Conservation (phyloP, 2,797 vertebrate genomes). For the Trachops cirrhosus region DNA sequence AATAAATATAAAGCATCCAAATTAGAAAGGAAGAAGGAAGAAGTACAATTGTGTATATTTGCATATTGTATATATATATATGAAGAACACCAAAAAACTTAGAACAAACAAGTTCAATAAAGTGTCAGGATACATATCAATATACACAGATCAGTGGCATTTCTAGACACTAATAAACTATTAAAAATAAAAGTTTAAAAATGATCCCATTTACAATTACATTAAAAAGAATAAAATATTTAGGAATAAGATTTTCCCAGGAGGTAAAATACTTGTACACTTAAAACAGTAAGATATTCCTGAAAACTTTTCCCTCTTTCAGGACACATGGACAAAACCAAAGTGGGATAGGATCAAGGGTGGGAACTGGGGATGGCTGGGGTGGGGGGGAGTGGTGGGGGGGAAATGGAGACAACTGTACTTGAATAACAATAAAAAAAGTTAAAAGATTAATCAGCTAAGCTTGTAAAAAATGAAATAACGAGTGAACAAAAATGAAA, state of each 20-base stretch:
- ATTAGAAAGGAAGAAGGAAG: background rate
- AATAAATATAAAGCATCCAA: background rate
- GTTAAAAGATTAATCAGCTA: no score
- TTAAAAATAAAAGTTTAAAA: background rate
- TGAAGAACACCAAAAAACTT: background rate
- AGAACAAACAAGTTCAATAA: background rate
- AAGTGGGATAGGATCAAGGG: no score
- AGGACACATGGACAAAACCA: no score
- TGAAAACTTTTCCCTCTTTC: no score
- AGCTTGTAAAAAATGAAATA: no score
- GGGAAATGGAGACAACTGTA: no score
- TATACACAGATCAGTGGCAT: background rate
- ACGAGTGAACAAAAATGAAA: no score
- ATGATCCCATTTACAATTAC: background rate
- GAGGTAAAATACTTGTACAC: background rate
- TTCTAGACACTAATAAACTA: background rate
- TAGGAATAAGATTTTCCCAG: background rate
- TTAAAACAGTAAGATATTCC: background rate
- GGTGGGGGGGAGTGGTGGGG: no score
- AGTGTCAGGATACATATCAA: background rate
- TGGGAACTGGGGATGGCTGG: no score
- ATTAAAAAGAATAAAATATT: background rate
- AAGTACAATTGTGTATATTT: background rate
- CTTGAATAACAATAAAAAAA: no score
- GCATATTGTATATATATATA: background rate